Percentiles rank a stretch among this genome's conserved stretches.
Conservation (phyloP, 2,113 vertebrate genomes). For the Eulacestoma nigropectus region DNA sequence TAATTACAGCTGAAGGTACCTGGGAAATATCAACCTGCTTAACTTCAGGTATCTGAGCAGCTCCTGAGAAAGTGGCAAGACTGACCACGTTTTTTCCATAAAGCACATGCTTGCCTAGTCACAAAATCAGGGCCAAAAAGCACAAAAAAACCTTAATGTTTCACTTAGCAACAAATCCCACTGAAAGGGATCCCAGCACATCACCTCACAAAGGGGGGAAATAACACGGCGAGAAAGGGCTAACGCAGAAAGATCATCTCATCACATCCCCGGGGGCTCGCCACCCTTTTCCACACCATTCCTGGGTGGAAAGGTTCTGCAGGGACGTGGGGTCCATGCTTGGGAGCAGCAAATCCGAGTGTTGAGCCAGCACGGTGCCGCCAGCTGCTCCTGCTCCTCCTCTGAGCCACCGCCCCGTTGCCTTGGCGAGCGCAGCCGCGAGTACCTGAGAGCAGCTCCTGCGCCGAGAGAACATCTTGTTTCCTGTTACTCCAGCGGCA, state of each 20-base stretch:
- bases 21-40: not conserved
- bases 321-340: accelerated
- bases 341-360: accelerated
- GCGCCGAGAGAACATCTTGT: not conserved
- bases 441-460: not conserved
- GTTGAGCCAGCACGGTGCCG: accelerated
- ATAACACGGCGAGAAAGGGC: accelerated
- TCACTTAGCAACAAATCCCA: not conserved
- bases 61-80: not conserved
- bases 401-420: not conserved
- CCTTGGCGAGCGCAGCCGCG: not conserved
- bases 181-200: not conserved
- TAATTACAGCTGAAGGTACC: not conserved
- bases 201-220: accelerated
- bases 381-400: not conserved
- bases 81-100: not conserved
- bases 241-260: not conserved
- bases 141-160: not conserved
- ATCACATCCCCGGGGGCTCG: accelerated
- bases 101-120: not conserved
- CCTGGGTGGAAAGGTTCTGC: not conserved
- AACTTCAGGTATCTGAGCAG: not conserved
- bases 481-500: not conserved
- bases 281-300: not conserved
- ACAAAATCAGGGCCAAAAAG: not conserved